Percentiles rank a stretch among this genome's conserved stretches.
These are phyloP conservation scores for Cuniculus paca DNA, from an alignment of 2,797 vertebrate species.

Conservation along the genomic window DNA sequence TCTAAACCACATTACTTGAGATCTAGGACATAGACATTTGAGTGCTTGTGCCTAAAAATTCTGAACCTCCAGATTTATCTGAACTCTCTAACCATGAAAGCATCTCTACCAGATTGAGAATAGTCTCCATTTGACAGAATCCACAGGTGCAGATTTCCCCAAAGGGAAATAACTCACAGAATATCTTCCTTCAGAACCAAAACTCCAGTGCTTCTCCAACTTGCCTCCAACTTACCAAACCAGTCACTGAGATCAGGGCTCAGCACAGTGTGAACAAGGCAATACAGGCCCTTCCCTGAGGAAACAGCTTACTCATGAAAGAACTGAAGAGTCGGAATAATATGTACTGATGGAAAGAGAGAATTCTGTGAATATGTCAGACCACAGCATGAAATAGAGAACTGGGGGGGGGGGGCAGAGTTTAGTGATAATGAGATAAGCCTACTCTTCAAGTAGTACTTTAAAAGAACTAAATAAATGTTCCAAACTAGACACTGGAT, in stretches of 20 bases:
- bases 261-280: neutral
- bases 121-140: neutral
- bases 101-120: neutral
- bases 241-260: neutral
- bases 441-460: neutral
- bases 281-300: neutral
- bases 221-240: neutral
- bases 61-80: neutral
- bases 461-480: conserved; percentile 16
- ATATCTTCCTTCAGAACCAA: neutral
- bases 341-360: neutral
- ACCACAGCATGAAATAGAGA: neutral
- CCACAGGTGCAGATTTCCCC: neutral
- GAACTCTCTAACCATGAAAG: neutral
- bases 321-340: neutral
- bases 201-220: neutral
- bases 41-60: neutral
- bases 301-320: neutral
- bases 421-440: neutral
- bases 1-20: neutral
- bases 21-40: neutral
- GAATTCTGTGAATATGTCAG: neutral
- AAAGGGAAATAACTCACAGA: neutral
- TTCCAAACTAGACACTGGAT: neutral
- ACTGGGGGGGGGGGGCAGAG: neutral